Evolutionary conservation across 2,113 vertebrate species (phyloP).

Genomic region (Athene noctua): DNA sequence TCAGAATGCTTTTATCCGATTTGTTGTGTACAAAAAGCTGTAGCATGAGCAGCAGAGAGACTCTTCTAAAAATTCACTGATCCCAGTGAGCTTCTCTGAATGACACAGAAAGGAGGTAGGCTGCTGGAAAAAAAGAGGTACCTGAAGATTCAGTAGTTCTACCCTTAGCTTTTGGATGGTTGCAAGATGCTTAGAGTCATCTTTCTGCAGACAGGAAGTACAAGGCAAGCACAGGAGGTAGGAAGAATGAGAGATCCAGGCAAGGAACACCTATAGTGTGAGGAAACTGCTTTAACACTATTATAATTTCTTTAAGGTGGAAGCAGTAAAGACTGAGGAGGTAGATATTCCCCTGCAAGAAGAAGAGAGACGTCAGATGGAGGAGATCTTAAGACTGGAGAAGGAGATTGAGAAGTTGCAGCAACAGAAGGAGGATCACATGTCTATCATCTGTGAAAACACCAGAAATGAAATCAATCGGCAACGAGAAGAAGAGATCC

Average conservation of each 20-base stretch:
- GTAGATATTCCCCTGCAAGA: constrained; percentile 70
- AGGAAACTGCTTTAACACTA: neutral
- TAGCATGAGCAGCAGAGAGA: neutral
- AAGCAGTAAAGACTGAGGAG: constrained; percentile 45
- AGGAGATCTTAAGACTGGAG: constrained; percentile 88
- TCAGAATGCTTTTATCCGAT: neutral
- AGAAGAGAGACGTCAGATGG: constrained; percentile 89
- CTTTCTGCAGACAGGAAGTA: neutral
- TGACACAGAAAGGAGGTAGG: neutral
- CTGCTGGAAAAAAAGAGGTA: neutral
- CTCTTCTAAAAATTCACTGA: neutral
- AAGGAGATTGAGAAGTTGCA: constrained; percentile 89
- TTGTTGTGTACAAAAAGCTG: neutral
- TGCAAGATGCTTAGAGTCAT: neutral
- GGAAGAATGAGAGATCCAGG: neutral
- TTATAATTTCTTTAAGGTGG: constrained; percentile 47
- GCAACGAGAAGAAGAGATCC: constrained; percentile 85
- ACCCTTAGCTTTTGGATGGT: neutral
- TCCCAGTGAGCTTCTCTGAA: neutral
- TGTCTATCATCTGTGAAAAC: constrained; percentile 80
- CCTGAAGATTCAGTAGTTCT: neutral
- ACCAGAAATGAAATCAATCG: constrained; percentile 80
- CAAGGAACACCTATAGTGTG: neutral
- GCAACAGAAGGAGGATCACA: constrained; percentile 83
- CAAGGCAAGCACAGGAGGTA: neutral